These are phyloP conservation scores for Ephestia elutella DNA, from an alignment of 1,140 invertebrate species.

Conservation along the genomic window DNA sequence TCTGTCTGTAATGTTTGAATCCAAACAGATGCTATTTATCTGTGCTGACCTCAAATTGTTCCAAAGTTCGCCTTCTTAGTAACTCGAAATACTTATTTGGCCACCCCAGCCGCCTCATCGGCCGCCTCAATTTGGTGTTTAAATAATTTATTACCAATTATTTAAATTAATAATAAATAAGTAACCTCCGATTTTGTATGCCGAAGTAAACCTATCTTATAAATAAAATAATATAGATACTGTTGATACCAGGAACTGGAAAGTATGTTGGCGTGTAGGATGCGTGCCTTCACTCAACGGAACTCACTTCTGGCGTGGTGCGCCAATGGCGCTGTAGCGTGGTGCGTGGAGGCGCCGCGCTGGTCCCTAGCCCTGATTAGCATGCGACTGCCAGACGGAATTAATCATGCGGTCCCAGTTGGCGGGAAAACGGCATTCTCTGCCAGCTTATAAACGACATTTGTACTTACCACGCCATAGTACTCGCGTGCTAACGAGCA, in stretches of 20 bases:
- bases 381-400: slow-evolving; percentile 30
- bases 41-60: too few relatives aligned
- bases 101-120: too few relatives aligned
- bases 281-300: background rate
- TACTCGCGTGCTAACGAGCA: slow-evolving; percentile 22
- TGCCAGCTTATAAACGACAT: slow-evolving; percentile 40
- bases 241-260: background rate
- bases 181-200: too few relatives aligned
- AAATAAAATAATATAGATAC: background rate
- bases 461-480: slow-evolving; percentile 17
- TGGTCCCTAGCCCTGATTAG: slow-evolving; percentile 28
- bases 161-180: too few relatives aligned
- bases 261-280: background rate
- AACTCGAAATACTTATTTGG: too few relatives aligned
- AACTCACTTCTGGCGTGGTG: background rate
- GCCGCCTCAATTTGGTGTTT: too few relatives aligned
- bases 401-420: slow-evolving; percentile 39
- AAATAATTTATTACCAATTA: too few relatives aligned
- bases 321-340: background rate
- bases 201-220: too few relatives aligned
- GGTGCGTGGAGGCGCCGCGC: slow-evolving; percentile 6
- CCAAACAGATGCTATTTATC: too few relatives aligned
- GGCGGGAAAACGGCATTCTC: slow-evolving; percentile 31
- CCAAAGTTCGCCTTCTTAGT: too few relatives aligned
- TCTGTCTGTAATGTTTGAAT: too few relatives aligned